Conservation (phyloP, 2,888 invertebrate genomes). For the Oscheius sp. region DNA sequence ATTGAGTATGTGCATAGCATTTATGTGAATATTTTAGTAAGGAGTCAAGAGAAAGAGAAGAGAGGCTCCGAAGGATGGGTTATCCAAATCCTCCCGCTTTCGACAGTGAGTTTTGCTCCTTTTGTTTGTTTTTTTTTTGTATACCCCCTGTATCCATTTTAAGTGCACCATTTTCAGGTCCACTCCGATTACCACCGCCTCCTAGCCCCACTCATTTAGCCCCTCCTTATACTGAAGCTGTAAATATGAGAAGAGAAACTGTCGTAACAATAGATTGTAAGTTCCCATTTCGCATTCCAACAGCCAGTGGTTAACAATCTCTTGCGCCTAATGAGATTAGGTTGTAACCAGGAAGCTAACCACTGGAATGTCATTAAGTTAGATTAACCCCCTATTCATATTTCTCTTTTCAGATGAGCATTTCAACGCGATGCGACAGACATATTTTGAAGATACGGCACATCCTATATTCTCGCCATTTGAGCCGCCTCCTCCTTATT, state of each 20-base stretch:
- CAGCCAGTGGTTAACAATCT: not conserved
- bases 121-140: too few species aligned
- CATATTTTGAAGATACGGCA: constrained; percentile 33
- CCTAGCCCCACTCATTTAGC: constrained; percentile 7
- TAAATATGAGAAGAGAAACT: constrained; percentile 34
- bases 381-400: not conserved
- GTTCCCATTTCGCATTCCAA: not conserved
- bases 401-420: constrained; percentile 22
- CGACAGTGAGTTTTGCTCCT: constrained; percentile 39
- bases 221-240: constrained; percentile 31
- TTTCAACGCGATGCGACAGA: constrained; percentile 30
- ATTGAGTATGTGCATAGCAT: not conserved
- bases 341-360: not conserved
- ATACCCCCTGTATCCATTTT: too few species aligned
- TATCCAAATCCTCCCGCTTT: constrained; percentile 40
- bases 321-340: not conserved
- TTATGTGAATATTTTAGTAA: constrained; percentile 20
- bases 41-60: constrained; percentile 28
- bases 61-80: constrained; percentile 29
- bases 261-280: constrained; percentile 36
- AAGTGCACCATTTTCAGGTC: constrained; percentile 29
- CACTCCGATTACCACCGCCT: constrained; percentile 26
- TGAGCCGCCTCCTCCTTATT: constrained; percentile 34
- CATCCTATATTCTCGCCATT: constrained; percentile 38
- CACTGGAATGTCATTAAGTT: not conserved